phyloP scores from a whole-genome alignment of 2,888 invertebrate genomes.

The Athalia circularis region DNA sequence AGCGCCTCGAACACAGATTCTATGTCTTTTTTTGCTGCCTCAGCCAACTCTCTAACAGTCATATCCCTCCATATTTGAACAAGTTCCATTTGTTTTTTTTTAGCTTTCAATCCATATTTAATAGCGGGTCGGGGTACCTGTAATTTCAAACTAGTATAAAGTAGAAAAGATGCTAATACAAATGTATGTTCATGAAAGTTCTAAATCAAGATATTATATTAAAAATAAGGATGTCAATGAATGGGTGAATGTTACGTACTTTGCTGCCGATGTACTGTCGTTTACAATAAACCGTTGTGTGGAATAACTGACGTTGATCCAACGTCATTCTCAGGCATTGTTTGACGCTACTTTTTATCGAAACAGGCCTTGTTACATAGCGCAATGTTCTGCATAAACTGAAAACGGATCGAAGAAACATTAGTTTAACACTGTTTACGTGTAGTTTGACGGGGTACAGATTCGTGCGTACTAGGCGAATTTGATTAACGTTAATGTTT shows the following conservation, averaged over 20 bases:
- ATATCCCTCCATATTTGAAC: conserved; percentile 88
- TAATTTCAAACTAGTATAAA: conserved; percentile 59
- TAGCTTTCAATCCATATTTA: conserved; percentile 79
- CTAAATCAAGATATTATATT: no score
- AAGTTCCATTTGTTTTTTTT: conserved; percentile 73
- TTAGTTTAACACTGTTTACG: background rate
- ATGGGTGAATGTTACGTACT: conserved; percentile 26
- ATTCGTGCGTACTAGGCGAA: background rate
- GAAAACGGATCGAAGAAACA: background rate
- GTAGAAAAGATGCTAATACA: conserved; percentile 62
- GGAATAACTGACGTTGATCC: conserved; percentile 59
- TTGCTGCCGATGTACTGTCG: conserved; percentile 79
- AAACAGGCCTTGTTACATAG: conserved; percentile 5
- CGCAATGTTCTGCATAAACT: conserved; percentile 24
- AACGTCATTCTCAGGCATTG: conserved; percentile 44
- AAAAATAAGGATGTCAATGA: background rate
- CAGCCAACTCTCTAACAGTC: conserved; percentile 85
- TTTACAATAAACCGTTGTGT: conserved; percentile 74
- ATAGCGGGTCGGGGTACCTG: conserved; percentile 77
- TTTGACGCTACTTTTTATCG: background rate
- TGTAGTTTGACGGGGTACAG: background rate
- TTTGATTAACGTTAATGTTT: background rate
- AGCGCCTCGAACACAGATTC: conserved; percentile 84
- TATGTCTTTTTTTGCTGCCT: conserved; percentile 79
- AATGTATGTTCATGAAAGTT: conserved; percentile 50